Conservation (phyloP, 1,140 invertebrate species). For the Drosophila oshimai region DNA sequence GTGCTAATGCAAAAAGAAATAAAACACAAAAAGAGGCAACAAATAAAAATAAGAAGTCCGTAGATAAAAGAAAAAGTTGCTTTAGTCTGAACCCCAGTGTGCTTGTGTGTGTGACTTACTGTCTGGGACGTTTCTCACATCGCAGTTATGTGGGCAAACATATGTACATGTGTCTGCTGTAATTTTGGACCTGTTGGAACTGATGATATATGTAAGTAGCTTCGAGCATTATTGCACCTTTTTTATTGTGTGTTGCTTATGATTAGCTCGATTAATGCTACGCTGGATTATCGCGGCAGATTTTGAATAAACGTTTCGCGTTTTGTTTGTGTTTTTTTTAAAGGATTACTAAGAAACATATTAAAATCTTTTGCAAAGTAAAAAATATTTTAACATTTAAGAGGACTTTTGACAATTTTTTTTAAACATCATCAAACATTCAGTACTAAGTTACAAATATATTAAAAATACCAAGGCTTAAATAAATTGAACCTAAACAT, state of each 20-base stretch:
- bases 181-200: slow-evolving; percentile 59
- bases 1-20: slow-evolving; percentile 73
- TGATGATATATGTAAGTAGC: slow-evolving; percentile 31
- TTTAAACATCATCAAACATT: too few species aligned
- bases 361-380: too few species aligned
- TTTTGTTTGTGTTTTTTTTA: background rate
- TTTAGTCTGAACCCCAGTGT: slow-evolving; percentile 43
- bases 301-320: background rate
- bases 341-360: too few species aligned
- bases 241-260: slow-evolving; percentile 29
- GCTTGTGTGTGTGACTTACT: background rate
- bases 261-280: slow-evolving; percentile 32
- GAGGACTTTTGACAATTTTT: too few species aligned
- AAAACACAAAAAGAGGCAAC: slow-evolving; percentile 57
- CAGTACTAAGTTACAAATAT: too few species aligned
- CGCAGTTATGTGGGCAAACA: slow-evolving; percentile 12
- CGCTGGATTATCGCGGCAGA: background rate
- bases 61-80: slow-evolving; percentile 68
- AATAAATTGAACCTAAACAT: too few species aligned
- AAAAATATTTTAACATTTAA: too few species aligned
- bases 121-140: slow-evolving; percentile 23
- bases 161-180: slow-evolving; percentile 22
- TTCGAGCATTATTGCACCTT: slow-evolving; percentile 28
- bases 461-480: too few species aligned
- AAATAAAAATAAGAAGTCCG: slow-evolving; percentile 54